Evolutionary conservation across 2,797 vertebrate genomes (phyloP).

Genomic region (Petrocephalus sullivani): DNA sequence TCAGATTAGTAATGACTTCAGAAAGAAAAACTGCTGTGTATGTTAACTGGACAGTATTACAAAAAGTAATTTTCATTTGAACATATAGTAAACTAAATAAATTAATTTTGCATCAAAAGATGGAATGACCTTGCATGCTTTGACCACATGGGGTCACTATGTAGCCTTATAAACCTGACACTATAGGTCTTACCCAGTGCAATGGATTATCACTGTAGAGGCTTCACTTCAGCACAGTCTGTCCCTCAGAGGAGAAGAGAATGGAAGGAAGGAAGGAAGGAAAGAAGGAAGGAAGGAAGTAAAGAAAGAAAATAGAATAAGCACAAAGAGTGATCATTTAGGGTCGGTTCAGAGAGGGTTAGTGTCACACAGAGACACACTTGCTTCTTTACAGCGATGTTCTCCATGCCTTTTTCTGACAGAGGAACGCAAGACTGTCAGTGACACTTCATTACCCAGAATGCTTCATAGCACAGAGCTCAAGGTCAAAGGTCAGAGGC

Average conservation of each 20-base stretch:
- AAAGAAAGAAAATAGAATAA: conserved; percentile 6
- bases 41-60: neutral
- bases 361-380: conserved; percentile 44
- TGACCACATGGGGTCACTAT: neutral
- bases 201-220: neutral
- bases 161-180: neutral
- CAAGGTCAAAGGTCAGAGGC: neutral
- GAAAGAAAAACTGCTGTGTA: neutral
- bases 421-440: conserved; percentile 34
- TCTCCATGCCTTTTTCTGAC: conserved; percentile 76
- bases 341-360: neutral
- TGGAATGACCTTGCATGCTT: neutral
- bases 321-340: neutral
- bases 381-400: conserved; percentile 81
- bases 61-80: neutral
- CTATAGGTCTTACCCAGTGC: neutral
- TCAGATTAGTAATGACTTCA: neutral
- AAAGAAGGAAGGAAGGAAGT: neutral
- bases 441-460: neutral
- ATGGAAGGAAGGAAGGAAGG: no score
- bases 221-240: neutral
- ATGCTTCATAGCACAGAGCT: neutral
- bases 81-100: neutral
- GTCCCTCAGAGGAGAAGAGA: neutral
- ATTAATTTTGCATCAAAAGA: neutral